Base-by-base conservation (phyloP, 2,797 vertebrate species). In the Hapalemur alaotrensis region DNA sequence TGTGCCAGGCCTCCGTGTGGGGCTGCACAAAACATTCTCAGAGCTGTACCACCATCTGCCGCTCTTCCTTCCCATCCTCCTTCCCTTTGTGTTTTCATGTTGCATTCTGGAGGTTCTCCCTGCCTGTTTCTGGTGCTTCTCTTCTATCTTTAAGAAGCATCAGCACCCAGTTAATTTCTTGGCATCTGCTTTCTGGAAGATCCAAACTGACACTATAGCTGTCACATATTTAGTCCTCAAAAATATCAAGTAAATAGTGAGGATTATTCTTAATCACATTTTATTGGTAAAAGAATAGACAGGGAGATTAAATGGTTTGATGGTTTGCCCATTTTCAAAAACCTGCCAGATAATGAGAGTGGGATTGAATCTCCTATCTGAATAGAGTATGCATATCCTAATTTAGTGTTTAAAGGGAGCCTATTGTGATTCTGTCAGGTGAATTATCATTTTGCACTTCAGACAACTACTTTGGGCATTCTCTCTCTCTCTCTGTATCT, bases 321-420 rank as follows among this genome's bases (percentile, higher is more conserved):
- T 69, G 10, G 11, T 90, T 84, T 95, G 48, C 18, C 17, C 6
- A 52, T 67, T 81, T 89, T 85, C 43, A 67, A 35, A 93, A 73
- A 95, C n/a, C 30, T 50, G 43, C 28, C 23, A 76, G 79, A n/a
- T 46, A 59, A 9, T 88, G 11, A 85, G 59, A 46, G 20, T 43
- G 41, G 15, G 4, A 12, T 70, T 43, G 28, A 4, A 17, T 76
- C 35, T 96, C 32, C 23, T 86, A 75, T 92, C 65, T 35, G n/a
- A 90, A 73, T n/a, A 30, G 18, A 81, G 10, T 46, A 46, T 46
- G 18, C 0, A 2, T 43, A 23, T 48, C 20, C 23, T 86, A 88
- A 65, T 73, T 61, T 65, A 61, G 4, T 46, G 5, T 72, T 78
- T n/a, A 22, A 80, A 95, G 67, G 52, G 35, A 32, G 32, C 2